These are phyloP conservation scores for Pegea sp. DNA, from an alignment of 23 tunicate genomes.

Conservation along the genomic window DNA sequence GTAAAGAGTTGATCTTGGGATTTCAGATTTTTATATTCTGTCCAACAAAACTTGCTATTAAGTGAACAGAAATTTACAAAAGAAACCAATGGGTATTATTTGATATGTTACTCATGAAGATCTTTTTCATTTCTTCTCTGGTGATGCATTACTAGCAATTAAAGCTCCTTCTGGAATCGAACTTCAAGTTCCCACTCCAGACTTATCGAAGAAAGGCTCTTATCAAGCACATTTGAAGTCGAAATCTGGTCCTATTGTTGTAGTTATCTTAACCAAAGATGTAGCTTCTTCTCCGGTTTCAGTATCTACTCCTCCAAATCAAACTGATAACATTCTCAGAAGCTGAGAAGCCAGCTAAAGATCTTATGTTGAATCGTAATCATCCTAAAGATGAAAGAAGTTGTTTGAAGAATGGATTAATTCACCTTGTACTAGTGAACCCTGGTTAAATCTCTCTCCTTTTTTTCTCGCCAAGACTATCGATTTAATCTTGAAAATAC, in stretches of 20 bases:
- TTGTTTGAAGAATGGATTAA: too few relatives aligned
- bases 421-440: slow-evolving; percentile 28
- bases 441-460: slow-evolving; percentile 44
- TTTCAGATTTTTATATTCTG: too few relatives aligned
- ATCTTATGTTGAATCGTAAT: too few relatives aligned
- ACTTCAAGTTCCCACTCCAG: slow-evolving; percentile 73
- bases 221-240: slow-evolving; percentile 71
- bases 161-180: slow-evolving; percentile 90
- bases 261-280: too few relatives aligned
- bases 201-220: slow-evolving; percentile 23
- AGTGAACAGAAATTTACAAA: too few relatives aligned
- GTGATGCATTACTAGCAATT: slow-evolving; percentile 45
- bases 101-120: slow-evolving; percentile 90
- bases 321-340: background rate
- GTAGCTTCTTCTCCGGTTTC: too few relatives aligned
- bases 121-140: slow-evolving; percentile 43
- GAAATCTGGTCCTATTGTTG: slow-evolving; percentile 55
- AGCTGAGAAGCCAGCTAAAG: background rate
- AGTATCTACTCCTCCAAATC: too few relatives aligned
- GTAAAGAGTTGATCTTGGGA: too few relatives aligned
- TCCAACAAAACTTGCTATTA: too few relatives aligned
- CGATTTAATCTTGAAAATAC: slow-evolving; percentile 59
- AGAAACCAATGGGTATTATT: too few relatives aligned
- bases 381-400: too few relatives aligned
- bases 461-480: slow-evolving; percentile 57